Percentiles rank a stretch among this genome's conserved stretches.
These are phyloP conservation scores for Mallotus villosus DNA, from an alignment of 2,797 vertebrate species.

Conservation along the genomic window DNA sequence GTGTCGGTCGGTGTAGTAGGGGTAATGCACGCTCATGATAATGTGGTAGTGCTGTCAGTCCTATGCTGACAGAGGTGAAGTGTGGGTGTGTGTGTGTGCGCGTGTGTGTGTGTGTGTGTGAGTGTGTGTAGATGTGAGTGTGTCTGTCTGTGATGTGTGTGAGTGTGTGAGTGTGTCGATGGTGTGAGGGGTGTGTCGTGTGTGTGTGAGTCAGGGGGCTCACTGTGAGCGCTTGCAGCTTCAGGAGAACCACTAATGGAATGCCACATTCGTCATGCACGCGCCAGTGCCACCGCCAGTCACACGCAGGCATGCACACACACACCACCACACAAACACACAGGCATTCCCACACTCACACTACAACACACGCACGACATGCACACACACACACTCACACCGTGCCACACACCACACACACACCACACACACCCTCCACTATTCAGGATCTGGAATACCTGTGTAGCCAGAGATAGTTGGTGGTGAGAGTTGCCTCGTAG, in stretches of 20 bases:
- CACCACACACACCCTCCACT: neutral
- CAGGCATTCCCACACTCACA: slow-evolving; percentile 8
- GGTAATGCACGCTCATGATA: too few species aligned
- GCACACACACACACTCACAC: too few species aligned
- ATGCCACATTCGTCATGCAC: slow-evolving; percentile 71
- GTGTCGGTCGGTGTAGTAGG: too few species aligned
- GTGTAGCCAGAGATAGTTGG: too few species aligned
- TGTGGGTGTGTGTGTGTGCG: too few species aligned
- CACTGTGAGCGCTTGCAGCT: slow-evolving; percentile 21
- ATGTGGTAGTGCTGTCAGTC: too few species aligned
- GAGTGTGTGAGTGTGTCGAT: slow-evolving; percentile 3
- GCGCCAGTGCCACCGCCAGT: too few species aligned
- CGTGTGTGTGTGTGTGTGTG: too few species aligned
- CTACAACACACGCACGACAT: slow-evolving; percentile 14
- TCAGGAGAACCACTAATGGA: slow-evolving; percentile 71
- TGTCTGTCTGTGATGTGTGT: neutral
- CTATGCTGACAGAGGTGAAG: too few species aligned
- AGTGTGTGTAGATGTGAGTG: slow-evolving; percentile 40
- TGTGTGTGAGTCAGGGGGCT: neutral
- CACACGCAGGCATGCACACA: slow-evolving; percentile 13
- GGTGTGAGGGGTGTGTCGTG: slow-evolving; percentile 1
- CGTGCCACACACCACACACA: too few species aligned
- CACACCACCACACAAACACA: slow-evolving; percentile 11
- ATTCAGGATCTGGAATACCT: neutral
- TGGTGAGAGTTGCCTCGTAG: too few species aligned